Evolutionary conservation across 1,140 invertebrate species (phyloP).

Genomic region (Drosophila paulistorum): DNA sequence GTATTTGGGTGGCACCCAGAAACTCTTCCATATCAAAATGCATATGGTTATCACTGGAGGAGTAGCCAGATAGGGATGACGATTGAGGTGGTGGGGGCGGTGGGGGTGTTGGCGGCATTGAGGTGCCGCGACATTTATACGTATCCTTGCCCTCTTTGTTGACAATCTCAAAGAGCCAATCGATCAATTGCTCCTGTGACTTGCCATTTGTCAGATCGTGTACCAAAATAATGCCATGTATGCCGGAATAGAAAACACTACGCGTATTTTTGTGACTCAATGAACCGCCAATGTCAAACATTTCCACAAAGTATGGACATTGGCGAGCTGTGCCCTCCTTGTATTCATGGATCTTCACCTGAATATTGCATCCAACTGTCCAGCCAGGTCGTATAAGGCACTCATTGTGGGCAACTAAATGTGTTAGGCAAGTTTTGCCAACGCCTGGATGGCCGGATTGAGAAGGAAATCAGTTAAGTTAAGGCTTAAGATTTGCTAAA

Average conservation of each 20-base stretch:
- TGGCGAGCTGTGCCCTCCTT: conserved; percentile 96
- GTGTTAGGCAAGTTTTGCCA: conserved; percentile 96
- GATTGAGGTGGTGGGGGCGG: conserved; percentile 31
- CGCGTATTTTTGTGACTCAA: conserved; percentile 95
- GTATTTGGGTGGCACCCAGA: conserved; percentile 91
- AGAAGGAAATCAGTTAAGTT: background rate
- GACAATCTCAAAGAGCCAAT: conserved; percentile 96
- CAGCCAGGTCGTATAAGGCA: conserved; percentile 92
- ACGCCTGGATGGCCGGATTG: conserved; percentile 86
- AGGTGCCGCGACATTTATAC: conserved; percentile 41
- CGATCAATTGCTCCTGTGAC: conserved; percentile 95
- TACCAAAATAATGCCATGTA: conserved; percentile 97
- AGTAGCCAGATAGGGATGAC: conserved; percentile 32
- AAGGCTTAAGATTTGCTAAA: background rate
- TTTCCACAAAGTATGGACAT: conserved; percentile 95
- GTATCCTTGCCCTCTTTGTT: conserved; percentile 88
- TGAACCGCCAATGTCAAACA: conserved; percentile 98
- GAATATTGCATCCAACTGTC: conserved; percentile 97
- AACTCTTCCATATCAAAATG: conserved; percentile 95
- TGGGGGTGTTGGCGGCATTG: conserved; percentile 41
- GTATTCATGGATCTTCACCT: conserved; percentile 97
- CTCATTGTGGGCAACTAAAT: conserved; percentile 95
- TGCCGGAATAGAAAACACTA: conserved; percentile 95
- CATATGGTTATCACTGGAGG: conserved; percentile 84
- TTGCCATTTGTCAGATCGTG: conserved; percentile 98